A percentile compares a stretch with the other conserved stretches of the same genome.
These are phyloP conservation scores for Anthopleura sola DNA, from an alignment of 64 coral and sea anemone species.

Conservation along the genomic window DNA sequence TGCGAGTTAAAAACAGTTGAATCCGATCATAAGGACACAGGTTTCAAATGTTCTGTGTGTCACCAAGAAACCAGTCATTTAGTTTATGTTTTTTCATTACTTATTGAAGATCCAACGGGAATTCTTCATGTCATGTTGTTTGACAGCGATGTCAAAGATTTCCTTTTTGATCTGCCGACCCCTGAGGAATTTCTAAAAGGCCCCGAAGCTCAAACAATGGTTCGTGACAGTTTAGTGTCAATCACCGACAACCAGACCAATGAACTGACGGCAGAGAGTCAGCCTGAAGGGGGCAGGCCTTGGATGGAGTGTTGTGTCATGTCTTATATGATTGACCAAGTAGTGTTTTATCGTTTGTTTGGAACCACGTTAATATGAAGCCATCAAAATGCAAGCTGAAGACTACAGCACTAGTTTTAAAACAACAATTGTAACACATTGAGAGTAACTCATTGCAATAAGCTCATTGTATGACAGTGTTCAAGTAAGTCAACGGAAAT, in stretches of 20 bases:
- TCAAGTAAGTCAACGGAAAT: no score
- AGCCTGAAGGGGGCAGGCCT: conserved; percentile 9
- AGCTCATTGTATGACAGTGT: no score
- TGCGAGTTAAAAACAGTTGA: not conserved
- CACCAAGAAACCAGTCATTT: conserved; percentile 11
- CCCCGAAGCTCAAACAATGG: conserved; percentile 15
- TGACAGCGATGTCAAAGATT: conserved; percentile 49
- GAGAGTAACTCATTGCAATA: no score
- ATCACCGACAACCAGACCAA: conserved; percentile 50
- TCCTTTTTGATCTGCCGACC: conserved; percentile 58
- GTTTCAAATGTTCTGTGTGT: conserved; percentile 25
- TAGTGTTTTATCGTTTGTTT: conserved; percentile 52
- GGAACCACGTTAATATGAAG: conserved; percentile 23
- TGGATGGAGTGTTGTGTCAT: conserved; percentile 85
- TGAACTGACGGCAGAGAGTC: conserved; percentile 11
- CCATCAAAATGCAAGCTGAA: not conserved
- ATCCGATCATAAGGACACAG: no score
- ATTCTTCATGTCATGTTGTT: conserved; percentile 74
- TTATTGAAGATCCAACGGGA: conserved; percentile 69
- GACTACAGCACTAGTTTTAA: no score
- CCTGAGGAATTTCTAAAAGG: conserved; percentile 49
- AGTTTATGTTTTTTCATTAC: conserved; percentile 67
- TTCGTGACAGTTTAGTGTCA: conserved; percentile 28
- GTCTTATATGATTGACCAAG: conserved; percentile 34
- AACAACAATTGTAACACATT: no score